A percentile compares a stretch with the other conserved stretches of the same genome.
Conservation (phyloP, 2,113 vertebrate species). For the Poicephalus meyeri region DNA sequence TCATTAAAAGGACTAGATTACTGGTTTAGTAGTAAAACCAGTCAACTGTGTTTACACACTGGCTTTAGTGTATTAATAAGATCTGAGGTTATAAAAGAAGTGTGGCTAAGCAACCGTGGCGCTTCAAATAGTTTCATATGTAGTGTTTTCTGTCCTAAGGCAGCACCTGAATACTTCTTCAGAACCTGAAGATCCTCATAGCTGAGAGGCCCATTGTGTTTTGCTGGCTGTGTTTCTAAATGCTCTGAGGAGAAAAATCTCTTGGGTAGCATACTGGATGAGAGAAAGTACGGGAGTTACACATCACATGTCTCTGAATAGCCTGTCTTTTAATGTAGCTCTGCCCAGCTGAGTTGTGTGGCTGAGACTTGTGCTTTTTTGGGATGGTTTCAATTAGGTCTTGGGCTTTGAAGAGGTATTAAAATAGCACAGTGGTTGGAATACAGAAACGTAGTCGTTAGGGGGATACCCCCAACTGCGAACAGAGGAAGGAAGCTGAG, state of each 20-base stretch:
- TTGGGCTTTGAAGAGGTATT: background rate
- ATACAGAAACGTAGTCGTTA: background rate
- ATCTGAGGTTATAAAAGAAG: background rate
- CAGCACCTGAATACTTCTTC: background rate
- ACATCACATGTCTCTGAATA: background rate
- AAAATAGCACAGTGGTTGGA: background rate
- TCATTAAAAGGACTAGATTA: background rate
- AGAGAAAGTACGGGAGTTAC: background rate
- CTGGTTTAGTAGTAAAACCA: background rate
- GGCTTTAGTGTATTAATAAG: background rate
- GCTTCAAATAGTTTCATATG: background rate
- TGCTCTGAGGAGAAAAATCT: background rate
- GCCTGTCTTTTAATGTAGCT: background rate
- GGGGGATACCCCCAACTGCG: background rate
- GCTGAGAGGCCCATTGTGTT: background rate
- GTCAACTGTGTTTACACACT: background rate
- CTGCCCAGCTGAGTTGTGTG: background rate
- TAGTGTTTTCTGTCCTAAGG: background rate
- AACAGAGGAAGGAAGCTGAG: background rate
- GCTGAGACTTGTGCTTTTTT: rapidly evolving
- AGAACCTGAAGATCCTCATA: background rate
- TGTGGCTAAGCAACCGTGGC: background rate
- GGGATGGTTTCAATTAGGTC: background rate
- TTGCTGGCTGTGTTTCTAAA: background rate
- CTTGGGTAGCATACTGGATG: background rate